These are phyloP conservation scores for Drosophila rufa DNA, from an alignment of 1,140 invertebrate genomes.

Conservation along the genomic window DNA sequence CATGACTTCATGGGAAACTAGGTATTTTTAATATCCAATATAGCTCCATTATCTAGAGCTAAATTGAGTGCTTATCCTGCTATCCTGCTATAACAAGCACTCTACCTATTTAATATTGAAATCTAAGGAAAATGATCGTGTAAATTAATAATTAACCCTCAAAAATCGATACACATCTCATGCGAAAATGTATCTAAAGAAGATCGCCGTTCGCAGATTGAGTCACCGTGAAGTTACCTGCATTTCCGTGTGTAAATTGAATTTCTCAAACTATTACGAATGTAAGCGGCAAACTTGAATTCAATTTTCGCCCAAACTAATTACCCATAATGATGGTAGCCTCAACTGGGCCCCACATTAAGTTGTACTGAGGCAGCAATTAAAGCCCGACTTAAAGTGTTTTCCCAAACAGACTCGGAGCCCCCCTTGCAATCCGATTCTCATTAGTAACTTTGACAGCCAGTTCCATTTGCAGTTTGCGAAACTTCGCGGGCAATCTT, in stretches of 20 bases:
- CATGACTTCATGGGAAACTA: not conserved
- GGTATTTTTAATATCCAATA: not conserved
- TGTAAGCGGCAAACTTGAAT: conserved; percentile 2
- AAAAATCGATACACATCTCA: not conserved
- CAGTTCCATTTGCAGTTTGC: conserved; percentile 57
- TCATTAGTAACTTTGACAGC: conserved; percentile 48
- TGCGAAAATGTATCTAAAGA: not conserved
- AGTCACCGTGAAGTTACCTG: conserved; percentile 1
- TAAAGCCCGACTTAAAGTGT: conserved; percentile 27
- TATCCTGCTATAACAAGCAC: no score
- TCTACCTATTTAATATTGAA: no score
- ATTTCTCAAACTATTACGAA: conserved; percentile 12
- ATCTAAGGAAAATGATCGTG: no score
- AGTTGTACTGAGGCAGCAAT: conserved; percentile 23
- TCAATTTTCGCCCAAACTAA: conserved; percentile 19
- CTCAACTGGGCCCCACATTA: conserved; percentile 1
- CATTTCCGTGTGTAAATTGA: conserved; percentile 19
- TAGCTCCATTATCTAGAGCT: not conserved
- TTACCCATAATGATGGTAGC: conserved; percentile 29
- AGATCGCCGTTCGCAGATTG: not conserved
- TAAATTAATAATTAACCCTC: not conserved
- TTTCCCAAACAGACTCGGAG: conserved; percentile 12
- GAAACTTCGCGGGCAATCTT: conserved; percentile 48
- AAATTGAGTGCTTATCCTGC: not conserved
- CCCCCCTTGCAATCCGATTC: conserved; percentile 14